Percentiles rank a stretch among this genome's conserved stretches.
These are phyloP conservation scores for Apis mellifera DNA, from an alignment of 1,140 invertebrate species.

Conservation along the genomic window DNA sequence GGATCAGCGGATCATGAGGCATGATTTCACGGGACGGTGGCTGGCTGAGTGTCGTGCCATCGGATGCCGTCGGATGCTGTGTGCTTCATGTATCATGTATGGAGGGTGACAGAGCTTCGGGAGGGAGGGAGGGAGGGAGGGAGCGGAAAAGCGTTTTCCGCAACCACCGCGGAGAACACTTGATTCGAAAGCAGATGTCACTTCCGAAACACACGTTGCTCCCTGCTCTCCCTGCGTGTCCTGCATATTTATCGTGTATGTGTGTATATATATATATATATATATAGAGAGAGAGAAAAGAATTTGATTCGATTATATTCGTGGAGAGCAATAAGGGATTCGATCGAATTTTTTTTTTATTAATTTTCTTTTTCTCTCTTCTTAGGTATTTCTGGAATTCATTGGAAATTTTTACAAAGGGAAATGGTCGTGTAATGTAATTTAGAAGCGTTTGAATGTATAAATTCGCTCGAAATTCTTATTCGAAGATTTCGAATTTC, in stretches of 20 bases:
- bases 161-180: slow-evolving; percentile 39
- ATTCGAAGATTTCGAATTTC: no score
- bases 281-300: no score
- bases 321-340: no score
- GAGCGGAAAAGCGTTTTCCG: slow-evolving; percentile 47
- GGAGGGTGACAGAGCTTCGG: slow-evolving; percentile 28
- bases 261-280: no score
- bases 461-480: no score
- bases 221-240: not conserved
- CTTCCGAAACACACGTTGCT: slow-evolving; percentile 53
- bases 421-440: no score
- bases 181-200: slow-evolving; percentile 65
- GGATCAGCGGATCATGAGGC: slow-evolving; percentile 65
- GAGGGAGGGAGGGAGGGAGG: slow-evolving; percentile 55
- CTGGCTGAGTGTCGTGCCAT: slow-evolving; percentile 74
- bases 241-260: slow-evolving; percentile 57
- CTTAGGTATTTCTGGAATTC: no score
- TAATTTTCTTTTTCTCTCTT: no score
- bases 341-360: no score
- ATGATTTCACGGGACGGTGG: slow-evolving; percentile 77
- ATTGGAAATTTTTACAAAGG: no score
- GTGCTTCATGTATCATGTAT: slow-evolving; percentile 76
- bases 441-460: no score
- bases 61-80: slow-evolving; percentile 61
- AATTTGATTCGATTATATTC: no score